These are phyloP conservation scores for Drosophila limbata DNA, from an alignment of 2,888 invertebrate species.

Conservation along the genomic window DNA sequence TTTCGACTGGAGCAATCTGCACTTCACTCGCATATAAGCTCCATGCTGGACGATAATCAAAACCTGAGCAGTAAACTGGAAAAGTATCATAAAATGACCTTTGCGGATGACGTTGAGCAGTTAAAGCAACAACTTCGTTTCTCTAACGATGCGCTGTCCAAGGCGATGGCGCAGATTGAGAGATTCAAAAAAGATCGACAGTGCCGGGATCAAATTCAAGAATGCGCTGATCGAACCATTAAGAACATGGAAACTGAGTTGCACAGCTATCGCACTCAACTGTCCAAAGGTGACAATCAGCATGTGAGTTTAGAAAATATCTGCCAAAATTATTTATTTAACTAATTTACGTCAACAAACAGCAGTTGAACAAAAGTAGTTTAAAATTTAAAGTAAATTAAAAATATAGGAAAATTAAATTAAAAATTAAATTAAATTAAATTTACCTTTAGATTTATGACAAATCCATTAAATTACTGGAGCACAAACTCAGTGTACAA, in stretches of 20 bases:
- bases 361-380: too few relatives aligned
- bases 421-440: not conserved
- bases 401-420: too few relatives aligned
- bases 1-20: slow-evolving; percentile 80
- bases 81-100: slow-evolving; percentile 49
- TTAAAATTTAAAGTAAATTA: too few relatives aligned
- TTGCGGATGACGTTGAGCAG: slow-evolving; percentile 37
- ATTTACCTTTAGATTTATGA: slow-evolving; percentile 85
- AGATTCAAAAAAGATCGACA: slow-evolving; percentile 88
- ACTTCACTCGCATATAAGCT: slow-evolving; percentile 78
- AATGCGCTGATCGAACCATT: slow-evolving; percentile 89
- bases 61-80: slow-evolving; percentile 68
- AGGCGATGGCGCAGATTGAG: slow-evolving; percentile 84
- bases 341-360: too few relatives aligned
- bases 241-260: slow-evolving; percentile 89
- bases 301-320: slow-evolving; percentile 50
- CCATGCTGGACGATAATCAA: slow-evolving; percentile 84
- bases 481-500: slow-evolving; percentile 41
- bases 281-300: slow-evolving; percentile 58
- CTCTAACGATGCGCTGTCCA: slow-evolving; percentile 81
- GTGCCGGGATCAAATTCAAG: slow-evolving; percentile 88
- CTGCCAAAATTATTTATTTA: too few relatives aligned
- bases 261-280: slow-evolving; percentile 85
- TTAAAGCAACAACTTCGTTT: slow-evolving; percentile 64
- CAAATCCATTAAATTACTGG: slow-evolving; percentile 87